Evolutionary conservation across 2,797 vertebrate genomes (phyloP), one percentile per base, ranked within the genome.

Genomic region (Enteromius thamalakanensis): DNA sequence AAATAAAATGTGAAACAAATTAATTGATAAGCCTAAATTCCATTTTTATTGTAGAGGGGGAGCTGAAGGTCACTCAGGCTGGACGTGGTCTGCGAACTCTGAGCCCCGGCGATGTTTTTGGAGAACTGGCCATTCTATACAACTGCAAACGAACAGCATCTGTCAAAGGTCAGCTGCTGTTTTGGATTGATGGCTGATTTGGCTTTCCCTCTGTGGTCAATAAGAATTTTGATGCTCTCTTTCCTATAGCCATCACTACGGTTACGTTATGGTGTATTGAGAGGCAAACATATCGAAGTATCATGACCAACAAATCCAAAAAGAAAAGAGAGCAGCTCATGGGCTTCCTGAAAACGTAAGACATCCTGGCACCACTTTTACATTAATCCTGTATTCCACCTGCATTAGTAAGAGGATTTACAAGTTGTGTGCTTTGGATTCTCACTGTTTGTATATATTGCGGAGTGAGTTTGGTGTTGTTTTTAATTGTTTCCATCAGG

Each of bases 61-160:
- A 95, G 77, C 94, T 96, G 2, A 58, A 71, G 0, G 95, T 96
- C 60, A 94, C 88, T 23, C 95, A 96, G 89, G 89, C 89, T 0
- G 93, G 95, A 10, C 90, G 75, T 15, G 80, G 87, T 15, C 92
- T 97, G 6, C 90, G 95, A 84, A 91, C 86, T 9, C 87, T 97
- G 17, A 91, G 67, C 19, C 90, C 86, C 0, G 96, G 96, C 0
- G 95, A 96, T 29, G 91, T 96, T 14, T 97, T 96, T 6, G 96
- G 95, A 40, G 95, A 96, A 85, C 86, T 96, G 81, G 95, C 95
- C 37, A 95, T 96, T 71, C 87, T 96, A 10, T 96, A 96, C 91
- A 94, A 95, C 92, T 96, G 96, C 90, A 94, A 92, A 88, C 92
- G 95, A 84, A 96, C 95, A 0, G 96, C 95, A 8, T 95, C 96